Base-by-base conservation (phyloP, 2,113 vertebrate genomes). In the Corynorhinus townsendii region DNA sequence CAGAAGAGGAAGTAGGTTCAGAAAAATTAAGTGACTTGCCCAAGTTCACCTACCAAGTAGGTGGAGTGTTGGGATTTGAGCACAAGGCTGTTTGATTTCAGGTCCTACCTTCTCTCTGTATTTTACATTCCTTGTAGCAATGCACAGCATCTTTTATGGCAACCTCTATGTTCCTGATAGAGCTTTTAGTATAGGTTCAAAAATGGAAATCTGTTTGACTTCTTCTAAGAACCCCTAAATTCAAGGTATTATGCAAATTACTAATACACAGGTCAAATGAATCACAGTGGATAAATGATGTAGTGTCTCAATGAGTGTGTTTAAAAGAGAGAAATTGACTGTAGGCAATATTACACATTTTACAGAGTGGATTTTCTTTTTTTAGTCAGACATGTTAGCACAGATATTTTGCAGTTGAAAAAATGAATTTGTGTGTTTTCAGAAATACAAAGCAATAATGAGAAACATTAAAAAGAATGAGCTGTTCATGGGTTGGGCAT, bases 401-500 rank as follows among this genome's bases (percentile, higher is more conserved):
- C 0, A 64, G 73, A 87, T 52, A 79, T 90, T 92, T 85, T 49
- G 24, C 38, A 90, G 28, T 56, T 95, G 38, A 17, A 56, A 84
- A 95, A 93, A 83, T 56, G 24, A 85, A 76, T 45, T 77, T 68
- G 33, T 33, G 8, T 77, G 33, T 84, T 95, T 94, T 64, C 9
- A 83, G 83, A 76, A 89, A 66, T 40, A 16, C 35, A 87, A 95
- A 64, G 26, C 40, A 86, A 85, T 93, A 90, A 88, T 59, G 47
- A 80, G 80, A 90, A 76, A 40, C 6, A 30, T 82, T n/a, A 54
- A 66, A 52, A 86, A 86, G 84, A 80, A 54, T 47, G 62, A 79
- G 33, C 76, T 91, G 40, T 82, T 95, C 28, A 5, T 83, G 82
- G 33, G 11, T 45, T 81, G 11, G 6, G 40, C 75, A 47, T 72